Evolutionary conservation across 2,888 invertebrate species (phyloP).

Genomic region (Invenusta paracnida): DNA sequence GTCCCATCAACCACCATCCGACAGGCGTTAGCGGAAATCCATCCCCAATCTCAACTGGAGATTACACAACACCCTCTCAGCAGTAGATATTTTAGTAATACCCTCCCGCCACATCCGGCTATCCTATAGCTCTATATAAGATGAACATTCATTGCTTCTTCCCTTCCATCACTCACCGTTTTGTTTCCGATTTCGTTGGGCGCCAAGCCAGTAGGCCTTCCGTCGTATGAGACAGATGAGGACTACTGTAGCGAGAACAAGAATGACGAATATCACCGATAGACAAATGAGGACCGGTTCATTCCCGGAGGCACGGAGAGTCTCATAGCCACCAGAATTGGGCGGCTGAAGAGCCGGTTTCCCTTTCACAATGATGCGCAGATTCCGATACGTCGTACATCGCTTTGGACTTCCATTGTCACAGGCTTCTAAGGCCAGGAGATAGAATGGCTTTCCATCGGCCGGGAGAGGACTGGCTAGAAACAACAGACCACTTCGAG

Average conservation of each 20-base stretch:
- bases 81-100: too few species aligned
- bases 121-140: too few species aligned
- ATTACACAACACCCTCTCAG: neutral
- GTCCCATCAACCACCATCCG: neutral
- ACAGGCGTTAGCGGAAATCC: neutral
- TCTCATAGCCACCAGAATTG: neutral
- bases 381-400: conserved; percentile 28
- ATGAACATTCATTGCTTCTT: too few species aligned
- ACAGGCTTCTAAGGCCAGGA: conserved; percentile 9
- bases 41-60: neutral
- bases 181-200: conserved; percentile 21
- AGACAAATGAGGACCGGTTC: conserved; percentile 34
- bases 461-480: neutral
- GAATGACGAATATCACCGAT: conserved; percentile 31
- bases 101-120: too few species aligned
- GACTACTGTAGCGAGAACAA: conserved; percentile 23
- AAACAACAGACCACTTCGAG: conserved; percentile 31
- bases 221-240: conserved; percentile 34
- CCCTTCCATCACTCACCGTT: conserved; percentile 15
- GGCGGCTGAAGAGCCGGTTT: neutral
- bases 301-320: neutral
- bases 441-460: neutral
- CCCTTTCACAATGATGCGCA: conserved; percentile 33
- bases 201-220: conserved; percentile 17
- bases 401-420: conserved; percentile 35